Evolutionary conservation across 1,140 invertebrate genomes (phyloP).

Genomic region (Habropoda laboriosa): DNA sequence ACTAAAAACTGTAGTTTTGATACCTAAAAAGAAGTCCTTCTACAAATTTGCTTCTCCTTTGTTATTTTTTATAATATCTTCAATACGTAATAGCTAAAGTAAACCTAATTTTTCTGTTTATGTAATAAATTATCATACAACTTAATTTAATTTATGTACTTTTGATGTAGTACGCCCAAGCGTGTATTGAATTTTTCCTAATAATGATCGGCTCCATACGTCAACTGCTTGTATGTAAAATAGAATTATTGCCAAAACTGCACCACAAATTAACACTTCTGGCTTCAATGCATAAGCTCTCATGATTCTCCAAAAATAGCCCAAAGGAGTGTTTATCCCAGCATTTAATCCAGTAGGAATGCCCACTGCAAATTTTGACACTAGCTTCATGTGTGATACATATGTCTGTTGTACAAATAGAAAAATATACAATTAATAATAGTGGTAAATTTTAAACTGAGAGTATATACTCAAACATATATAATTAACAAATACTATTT

Average conservation of each 20-base stretch:
- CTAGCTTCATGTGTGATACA: slow-evolving; percentile 90
- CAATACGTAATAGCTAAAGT: slow-evolving; percentile 1
- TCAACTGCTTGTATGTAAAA: slow-evolving; percentile 90
- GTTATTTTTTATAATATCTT: neutral
- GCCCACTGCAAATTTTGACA: slow-evolving; percentile 89
- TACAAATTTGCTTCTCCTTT: neutral
- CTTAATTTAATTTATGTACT: slow-evolving; percentile 56
- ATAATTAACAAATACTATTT: neutral
- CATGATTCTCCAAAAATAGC: slow-evolving; percentile 88
- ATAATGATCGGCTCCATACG: slow-evolving; percentile 88
- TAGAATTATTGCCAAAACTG: slow-evolving; percentile 86
- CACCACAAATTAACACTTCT: slow-evolving; percentile 87
- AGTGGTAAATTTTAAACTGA: neutral
- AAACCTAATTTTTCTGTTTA: too few species aligned
- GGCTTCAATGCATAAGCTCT: slow-evolving; percentile 89
- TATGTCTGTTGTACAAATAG: slow-evolving; percentile 82
- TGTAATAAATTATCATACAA: neutral
- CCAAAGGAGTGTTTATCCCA: slow-evolving; percentile 81
- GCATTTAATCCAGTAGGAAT: slow-evolving; percentile 84
- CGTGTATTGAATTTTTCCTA: slow-evolving; percentile 88
- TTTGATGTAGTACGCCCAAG: slow-evolving; percentile 84
- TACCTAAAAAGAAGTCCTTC: slow-evolving; percentile 61
- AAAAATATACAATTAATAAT: neutral
- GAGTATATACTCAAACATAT: neutral
- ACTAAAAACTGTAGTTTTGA: slow-evolving; percentile 79